A percentile compares a stretch with the other conserved stretches of the same genome.
phyloP scores from a whole-genome alignment of 2,888 invertebrate species.

The Apodemia mormo region DNA sequence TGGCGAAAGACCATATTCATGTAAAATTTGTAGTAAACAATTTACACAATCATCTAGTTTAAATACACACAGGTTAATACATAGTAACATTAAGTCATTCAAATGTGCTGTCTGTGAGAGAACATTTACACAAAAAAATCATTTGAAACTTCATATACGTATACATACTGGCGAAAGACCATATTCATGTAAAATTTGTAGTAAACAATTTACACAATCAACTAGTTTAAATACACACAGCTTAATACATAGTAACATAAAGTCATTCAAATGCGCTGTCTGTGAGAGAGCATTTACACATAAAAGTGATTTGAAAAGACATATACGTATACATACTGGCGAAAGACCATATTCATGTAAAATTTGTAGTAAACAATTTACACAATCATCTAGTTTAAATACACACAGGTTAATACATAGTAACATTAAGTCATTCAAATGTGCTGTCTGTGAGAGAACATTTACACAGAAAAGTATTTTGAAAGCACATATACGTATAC shows the following conservation, averaged over 20 bases:
- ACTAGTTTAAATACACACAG: neutral
- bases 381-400: neutral
- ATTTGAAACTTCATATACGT: too few relatives aligned
- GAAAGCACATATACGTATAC: constrained; percentile 29
- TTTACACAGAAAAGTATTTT: neutral
- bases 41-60: neutral
- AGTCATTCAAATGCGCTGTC: neutral
- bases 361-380: constrained; percentile 14
- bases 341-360: constrained; percentile 29
- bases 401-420: neutral
- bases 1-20: constrained; percentile 30
- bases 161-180: too few relatives aligned
- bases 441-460: neutral
- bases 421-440: neutral
- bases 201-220: neutral
- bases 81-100: too few relatives aligned
- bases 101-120: too few relatives aligned
- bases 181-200: constrained; percentile 1
- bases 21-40: constrained; percentile 11
- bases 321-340: constrained; percentile 32
- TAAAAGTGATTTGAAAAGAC: neutral
- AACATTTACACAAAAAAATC: too few relatives aligned
- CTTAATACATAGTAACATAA: neutral
- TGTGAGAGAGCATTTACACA: neutral
- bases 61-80: too few relatives aligned